Evolutionary conservation across 2,888 invertebrate species (phyloP), one percentile per base, ranked within the genome.

Genomic region (Thera obeliscata): DNA sequence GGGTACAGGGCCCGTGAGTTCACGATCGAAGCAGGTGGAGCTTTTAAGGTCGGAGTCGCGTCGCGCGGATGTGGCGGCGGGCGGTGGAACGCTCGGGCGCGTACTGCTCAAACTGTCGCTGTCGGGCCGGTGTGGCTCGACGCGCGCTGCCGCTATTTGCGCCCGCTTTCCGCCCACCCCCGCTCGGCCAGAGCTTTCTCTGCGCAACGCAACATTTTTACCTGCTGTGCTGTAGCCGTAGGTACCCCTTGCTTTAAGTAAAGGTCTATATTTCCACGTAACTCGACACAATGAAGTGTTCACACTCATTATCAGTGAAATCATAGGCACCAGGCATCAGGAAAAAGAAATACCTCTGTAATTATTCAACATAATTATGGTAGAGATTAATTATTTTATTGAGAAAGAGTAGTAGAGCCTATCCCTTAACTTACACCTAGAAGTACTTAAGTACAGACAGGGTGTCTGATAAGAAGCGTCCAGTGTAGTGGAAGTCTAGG

Each of bases 121-220:
- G 75, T 78, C 78, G 78, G 22, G 54, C 69, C 69, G 65, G 60
- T 63, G 60, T 63, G 65, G 78, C 75, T 78, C 81, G 84, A 82
- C 87, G 87, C 86, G 88, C 88, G 87, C 89, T 89, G 87, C 85
- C 89, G 90, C 90, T 90, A 90, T 91, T 90, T 90, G 88, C 87
- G 87, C 86, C 84, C 87, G 86, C 85, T 82, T 78, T 79, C 86
- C 87, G 82, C 86, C 83, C 88, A 81, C 86, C 86, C 43, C 89
- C 87, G 80, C 82, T 83, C 84, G 81, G 84, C 83, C 82, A 81
- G 87, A 91, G 87, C 92, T 90, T 91, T 90, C 89, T 86, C 89
- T 91, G 92, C 92, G 92, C 92, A 90, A 85, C 89, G 88, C 89
- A 87, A 84, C 83, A 82, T 80, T 84, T 81, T 80, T 79, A 81